Base-by-base conservation (phyloP, 2,888 invertebrate species). In the Campoplex capitator region DNA sequence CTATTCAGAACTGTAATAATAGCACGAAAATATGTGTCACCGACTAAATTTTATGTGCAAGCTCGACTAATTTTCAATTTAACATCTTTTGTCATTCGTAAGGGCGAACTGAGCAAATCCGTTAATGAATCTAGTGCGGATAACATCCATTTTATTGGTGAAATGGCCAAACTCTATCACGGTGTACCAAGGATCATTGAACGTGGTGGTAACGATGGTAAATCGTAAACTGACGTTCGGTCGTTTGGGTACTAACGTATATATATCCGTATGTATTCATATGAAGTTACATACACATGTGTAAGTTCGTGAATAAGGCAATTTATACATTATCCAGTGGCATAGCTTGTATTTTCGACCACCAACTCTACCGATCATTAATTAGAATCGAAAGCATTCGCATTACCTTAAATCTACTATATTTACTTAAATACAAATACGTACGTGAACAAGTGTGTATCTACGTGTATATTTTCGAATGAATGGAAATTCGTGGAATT, bases 371-470 rank as follows among this genome's bases (percentile, higher is more conserved):
- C 23, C 56, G 35, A 35, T 16, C 71, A n/a, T 62, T n/a, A 58
- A n/a, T 56, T 35, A 58, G 28, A 58, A 67, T 75, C 79, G 32
- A 79, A 35, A 79, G 75, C 75, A 68, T 68, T 79, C 56, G 74
- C 70, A 70, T 75, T 42, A 70, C 68, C 48, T 62, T 62, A 32
- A 74, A 23, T 32, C 54, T 67, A 35, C 11, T 65, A 42, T 70
- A 58, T 58, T 32, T 65, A 35, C 18, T n/a, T 51, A 62, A 16
- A 35, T 54, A 65, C 32, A 42, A 42, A 32, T 11, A 16, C 32
- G 11, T n/a, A 76, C 32, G 48, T 13, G 32, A 28, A 28, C 18
- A 42, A 28, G 28, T 74, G 58, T 58, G 16, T 38, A 75, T 7
- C n/a, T 13, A 51, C 48, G 9, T 58, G 70, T 32, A 56, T 28